A percentile compares a stretch with the other conserved stretches of the same genome.
phyloP scores from a whole-genome alignment of 2,797 vertebrate species.

The Echeneis naucrates region DNA sequence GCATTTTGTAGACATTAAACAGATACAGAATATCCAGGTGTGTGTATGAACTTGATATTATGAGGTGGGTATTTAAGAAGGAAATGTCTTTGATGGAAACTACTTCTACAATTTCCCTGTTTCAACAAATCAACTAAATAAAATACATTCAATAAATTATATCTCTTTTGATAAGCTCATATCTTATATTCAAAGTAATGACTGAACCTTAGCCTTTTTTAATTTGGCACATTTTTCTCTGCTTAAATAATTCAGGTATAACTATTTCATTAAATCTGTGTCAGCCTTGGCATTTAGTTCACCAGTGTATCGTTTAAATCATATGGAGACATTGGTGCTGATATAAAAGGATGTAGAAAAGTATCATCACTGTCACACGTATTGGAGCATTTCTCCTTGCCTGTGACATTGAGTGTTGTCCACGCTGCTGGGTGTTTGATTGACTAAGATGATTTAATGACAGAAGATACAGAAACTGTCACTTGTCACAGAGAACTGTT shows the following conservation, averaged over 20 bases:
- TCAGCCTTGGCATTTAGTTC: constrained; percentile 34
- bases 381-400: constrained; percentile 35
- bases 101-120: neutral
- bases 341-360: constrained; percentile 7
- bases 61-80: neutral
- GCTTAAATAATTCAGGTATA: constrained; percentile 42
- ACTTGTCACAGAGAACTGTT: constrained; percentile 25
- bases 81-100: constrained; percentile 1
- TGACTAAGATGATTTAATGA: constrained; percentile 25
- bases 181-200: constrained; percentile 2
- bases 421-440: constrained; percentile 22
- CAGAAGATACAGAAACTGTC: constrained; percentile 21
- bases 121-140: neutral
- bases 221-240: constrained; percentile 21
- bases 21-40: neutral
- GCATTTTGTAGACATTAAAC: neutral
- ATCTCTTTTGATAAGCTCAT: neutral
- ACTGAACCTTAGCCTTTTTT: constrained; percentile 20
- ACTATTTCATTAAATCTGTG: constrained; percentile 13
- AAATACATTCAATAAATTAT: neutral
- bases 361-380: constrained; percentile 3
- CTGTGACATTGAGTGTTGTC: constrained; percentile 40
- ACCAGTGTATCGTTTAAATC: constrained; percentile 11
- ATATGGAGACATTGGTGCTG: constrained; percentile 11
- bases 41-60: constrained; percentile 4